A percentile compares a stretch with the other conserved stretches of the same genome.
Conservation (phyloP, 2,888 invertebrate genomes). For the Platynereis dumerilii region DNA sequence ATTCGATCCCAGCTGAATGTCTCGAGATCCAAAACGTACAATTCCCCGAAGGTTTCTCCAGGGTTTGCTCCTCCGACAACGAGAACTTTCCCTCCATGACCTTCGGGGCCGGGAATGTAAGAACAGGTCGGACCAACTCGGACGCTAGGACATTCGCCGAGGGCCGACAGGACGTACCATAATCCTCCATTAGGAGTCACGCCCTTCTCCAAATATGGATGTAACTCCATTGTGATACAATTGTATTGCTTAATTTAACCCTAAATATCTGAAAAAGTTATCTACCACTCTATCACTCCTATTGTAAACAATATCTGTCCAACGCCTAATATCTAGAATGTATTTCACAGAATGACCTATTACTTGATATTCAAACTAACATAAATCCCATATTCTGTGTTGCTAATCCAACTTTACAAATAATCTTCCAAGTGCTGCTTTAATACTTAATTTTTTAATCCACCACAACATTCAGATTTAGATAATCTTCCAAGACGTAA, state of each 20-base stretch:
- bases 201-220: constrained; percentile 54
- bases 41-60: constrained; percentile 58
- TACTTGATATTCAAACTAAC: too few species aligned
- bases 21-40: constrained; percentile 55
- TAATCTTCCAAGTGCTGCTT: too few species aligned
- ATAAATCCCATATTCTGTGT: too few species aligned
- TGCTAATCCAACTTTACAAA: too few species aligned
- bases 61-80: constrained; percentile 64
- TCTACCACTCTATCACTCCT: too few species aligned
- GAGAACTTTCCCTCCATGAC: constrained; percentile 47
- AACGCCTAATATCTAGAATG: too few species aligned
- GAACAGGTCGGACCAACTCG: constrained; percentile 60
- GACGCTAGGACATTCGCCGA: constrained; percentile 58
- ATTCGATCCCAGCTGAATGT: constrained; percentile 57
- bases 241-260: not conserved
- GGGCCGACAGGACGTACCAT: constrained; percentile 60
- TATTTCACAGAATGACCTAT: too few species aligned
- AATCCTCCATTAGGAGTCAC: constrained; percentile 50
- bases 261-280: too few species aligned
- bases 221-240: constrained; percentile 52
- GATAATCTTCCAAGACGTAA: too few species aligned
- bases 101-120: constrained; percentile 44
- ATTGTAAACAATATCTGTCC: too few species aligned
- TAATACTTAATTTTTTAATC: too few species aligned
- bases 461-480: too few species aligned